Base-by-base conservation (phyloP, 2,113 vertebrate species). In the Callochromis pleurospilus region DNA sequence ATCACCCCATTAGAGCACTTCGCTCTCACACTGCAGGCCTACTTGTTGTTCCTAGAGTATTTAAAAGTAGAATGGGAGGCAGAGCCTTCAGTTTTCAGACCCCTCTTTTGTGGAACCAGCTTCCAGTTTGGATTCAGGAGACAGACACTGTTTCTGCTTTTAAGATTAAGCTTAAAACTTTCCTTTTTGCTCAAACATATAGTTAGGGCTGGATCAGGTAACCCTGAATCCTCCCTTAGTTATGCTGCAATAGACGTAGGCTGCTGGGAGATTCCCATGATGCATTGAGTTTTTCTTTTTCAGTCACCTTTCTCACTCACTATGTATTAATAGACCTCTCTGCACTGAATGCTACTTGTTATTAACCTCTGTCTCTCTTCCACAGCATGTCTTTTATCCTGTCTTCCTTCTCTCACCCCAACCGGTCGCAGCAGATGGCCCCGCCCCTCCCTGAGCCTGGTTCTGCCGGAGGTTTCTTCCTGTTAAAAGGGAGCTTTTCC, bases 21-120 rank as follows among this genome's bases (percentile, higher is more conserved):
- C 0, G 3, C 12, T 56, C 24, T 2, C 7, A 0, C 54, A 0
- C 54, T 56, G 4, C 54, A 56, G 24, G 54, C 54, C 0, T 56
- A 0, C 54, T 56, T 56, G 54, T 14, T 56, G 54, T 56, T 56
- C 0, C 0, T 14, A 56, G 54, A 56, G 54, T 56, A 56, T 55
- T 26, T 55, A 55, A 55, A 55, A 55, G 21, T 55, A 55, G 54
- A 55, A 55, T 7, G 21, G 21, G 54, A 26, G 21, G 54, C 0
- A 3, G 54, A 55, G 21, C 21, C 21, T 26, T 55, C 21, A 26
- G 53, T 24, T 55, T 55, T 55, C 54, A 55, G 54, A 12, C 54
- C 4, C 54, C 54, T 55, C 21, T 55, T 13, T 11, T 55, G 0
- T 13, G 6, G 54, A 55, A 55, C 21, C 54, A 55, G 21, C 54